Percentiles rank a stretch among this genome's conserved stretches.
These are phyloP conservation scores for Babylonia areolata DNA, from an alignment of 1,140 invertebrate genomes.

Conservation along the genomic window DNA sequence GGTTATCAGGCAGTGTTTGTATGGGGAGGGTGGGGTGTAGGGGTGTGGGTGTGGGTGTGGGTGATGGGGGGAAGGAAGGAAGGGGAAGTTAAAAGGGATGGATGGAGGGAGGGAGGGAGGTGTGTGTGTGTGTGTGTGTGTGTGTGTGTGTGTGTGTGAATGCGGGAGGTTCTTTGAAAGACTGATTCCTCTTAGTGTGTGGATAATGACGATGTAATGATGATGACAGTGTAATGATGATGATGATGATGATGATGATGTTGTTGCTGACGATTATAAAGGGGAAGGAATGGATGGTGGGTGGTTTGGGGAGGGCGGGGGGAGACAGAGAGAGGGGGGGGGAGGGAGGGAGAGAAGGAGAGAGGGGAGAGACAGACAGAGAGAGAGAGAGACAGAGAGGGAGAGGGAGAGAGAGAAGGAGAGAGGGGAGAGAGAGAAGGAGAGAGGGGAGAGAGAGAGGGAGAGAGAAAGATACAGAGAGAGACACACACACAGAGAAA, in stretches of 20 bases:
- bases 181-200: too few species aligned
- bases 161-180: not conserved
- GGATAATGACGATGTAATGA: not conserved
- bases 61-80: not conserved
- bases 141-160: not conserved
- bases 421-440: not conserved
- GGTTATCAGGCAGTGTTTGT: too few species aligned
- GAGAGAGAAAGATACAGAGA: not conserved
- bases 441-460: not conserved
- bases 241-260: not conserved
- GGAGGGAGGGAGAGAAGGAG: not conserved
- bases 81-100: not conserved
- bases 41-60: not conserved
- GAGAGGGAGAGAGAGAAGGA: not conserved
- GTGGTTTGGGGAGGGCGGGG: not conserved
- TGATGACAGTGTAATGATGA: not conserved
- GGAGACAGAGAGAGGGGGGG: not conserved
- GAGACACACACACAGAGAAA: not conserved
- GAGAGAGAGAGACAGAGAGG: not conserved
- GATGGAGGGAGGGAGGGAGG: not conserved
- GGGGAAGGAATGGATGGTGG: not conserved
- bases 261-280: not conserved
- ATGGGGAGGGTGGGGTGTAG: too few species aligned
- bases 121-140: not conserved
- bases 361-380: not conserved